A percentile compares a stretch with the other conserved stretches of the same genome.
Conservation (phyloP, 1,140 invertebrate species). For the Anoplolepis gracilipes region DNA sequence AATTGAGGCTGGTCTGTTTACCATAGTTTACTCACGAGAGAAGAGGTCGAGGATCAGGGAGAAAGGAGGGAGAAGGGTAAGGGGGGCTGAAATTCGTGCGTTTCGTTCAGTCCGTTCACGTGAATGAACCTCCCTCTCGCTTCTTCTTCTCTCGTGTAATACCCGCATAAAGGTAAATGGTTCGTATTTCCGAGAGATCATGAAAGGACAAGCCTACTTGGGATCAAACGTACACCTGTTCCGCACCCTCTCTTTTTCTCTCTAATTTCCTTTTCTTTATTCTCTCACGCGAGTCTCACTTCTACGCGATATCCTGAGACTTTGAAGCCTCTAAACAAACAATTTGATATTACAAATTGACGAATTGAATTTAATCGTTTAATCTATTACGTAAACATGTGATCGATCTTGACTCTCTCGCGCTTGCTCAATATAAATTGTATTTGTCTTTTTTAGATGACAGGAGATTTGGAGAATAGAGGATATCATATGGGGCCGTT, state of each 20-base stretch:
- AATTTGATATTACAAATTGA: background rate
- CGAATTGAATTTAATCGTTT: background rate
- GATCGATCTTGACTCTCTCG: background rate
- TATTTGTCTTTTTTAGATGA: background rate
- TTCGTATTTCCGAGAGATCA: constrained; percentile 79
- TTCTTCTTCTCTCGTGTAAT: constrained; percentile 68
- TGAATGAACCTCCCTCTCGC: constrained; percentile 73
- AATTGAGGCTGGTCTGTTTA: constrained; percentile 46
- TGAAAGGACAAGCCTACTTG: constrained; percentile 46
- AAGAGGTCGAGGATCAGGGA: background rate
- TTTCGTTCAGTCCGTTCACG: constrained; percentile 61
- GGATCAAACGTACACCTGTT: constrained; percentile 72
- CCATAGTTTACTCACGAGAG: constrained; percentile 1
- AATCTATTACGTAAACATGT: background rate
- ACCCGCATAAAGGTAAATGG: constrained; percentile 81
- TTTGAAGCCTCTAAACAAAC: background rate
- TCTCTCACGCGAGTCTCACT: constrained; percentile 5
- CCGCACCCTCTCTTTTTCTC: constrained; percentile 20
- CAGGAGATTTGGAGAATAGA: background rate
- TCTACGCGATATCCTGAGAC: background rate
- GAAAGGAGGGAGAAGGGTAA: background rate
- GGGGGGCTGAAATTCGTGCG: constrained; percentile 11
- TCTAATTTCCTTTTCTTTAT: constrained; percentile 69
- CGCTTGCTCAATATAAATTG: too few relatives aligned
- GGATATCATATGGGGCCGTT: background rate